These are phyloP conservation scores for Morinoia aosen DNA, from an alignment of 2,888 invertebrate species.

Conservation along the genomic window DNA sequence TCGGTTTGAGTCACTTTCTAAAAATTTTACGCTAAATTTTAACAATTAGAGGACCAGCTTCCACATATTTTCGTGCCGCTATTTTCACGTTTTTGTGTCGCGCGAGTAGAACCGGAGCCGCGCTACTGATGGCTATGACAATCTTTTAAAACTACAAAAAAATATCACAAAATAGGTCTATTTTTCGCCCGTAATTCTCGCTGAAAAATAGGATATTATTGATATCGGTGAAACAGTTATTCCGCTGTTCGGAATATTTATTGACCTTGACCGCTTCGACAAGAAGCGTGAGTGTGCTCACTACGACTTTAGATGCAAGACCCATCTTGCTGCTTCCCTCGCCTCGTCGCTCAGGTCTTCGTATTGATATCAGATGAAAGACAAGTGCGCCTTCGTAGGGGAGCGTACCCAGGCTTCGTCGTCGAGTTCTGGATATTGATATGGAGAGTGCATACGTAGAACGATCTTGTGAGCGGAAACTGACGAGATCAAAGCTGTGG, in stretches of 20 bases:
- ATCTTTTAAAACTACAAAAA: background rate
- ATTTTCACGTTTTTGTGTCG: background rate
- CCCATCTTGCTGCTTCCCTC: background rate
- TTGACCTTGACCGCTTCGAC: background rate
- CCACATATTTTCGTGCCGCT: background rate
- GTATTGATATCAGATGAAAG: conserved; percentile 24
- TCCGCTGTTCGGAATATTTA: background rate
- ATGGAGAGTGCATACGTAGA: conserved; percentile 46
- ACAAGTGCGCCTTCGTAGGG: background rate
- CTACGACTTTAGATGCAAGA: background rate
- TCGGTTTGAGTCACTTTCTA: background rate
- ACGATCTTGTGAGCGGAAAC: conserved; percentile 49
- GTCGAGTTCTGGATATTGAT: conserved; percentile 43
- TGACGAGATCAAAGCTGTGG: conserved; percentile 49
- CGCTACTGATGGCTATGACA: background rate
- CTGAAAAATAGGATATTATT: too few species aligned
- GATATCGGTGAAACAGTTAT: too few species aligned
- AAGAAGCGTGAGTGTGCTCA: background rate
- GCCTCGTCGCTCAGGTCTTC: background rate
- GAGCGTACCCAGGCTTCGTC: background rate
- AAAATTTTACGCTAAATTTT: background rate
- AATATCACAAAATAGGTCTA: background rate
- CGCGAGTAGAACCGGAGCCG: background rate
- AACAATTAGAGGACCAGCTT: background rate
- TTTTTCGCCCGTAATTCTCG: too few species aligned